These are phyloP conservation scores for Oplegnathus fasciatus DNA, from an alignment of 2,113 vertebrate genomes.

Conservation along the genomic window DNA sequence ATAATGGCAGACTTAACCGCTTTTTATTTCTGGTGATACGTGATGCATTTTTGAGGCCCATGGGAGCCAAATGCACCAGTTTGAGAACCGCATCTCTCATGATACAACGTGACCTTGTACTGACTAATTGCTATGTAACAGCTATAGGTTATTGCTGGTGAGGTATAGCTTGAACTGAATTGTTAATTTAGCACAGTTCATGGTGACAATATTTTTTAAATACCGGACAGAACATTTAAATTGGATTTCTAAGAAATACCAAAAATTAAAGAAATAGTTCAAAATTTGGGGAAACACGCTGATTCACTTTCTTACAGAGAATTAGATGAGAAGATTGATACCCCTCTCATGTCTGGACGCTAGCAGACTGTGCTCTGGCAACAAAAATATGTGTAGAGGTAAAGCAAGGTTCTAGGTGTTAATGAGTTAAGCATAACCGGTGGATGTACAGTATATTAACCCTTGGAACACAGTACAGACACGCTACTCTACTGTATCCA, in stretches of 20 bases:
- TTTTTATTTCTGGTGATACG: conserved; percentile 9
- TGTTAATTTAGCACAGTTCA: conserved; percentile 15
- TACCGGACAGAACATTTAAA: conserved; percentile 16
- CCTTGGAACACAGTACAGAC: neutral
- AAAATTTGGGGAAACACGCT: neutral
- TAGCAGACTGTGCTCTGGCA: too few relatives aligned
- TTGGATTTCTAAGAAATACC: neutral
- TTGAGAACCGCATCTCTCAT: neutral
- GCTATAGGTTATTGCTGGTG: conserved; percentile 12
- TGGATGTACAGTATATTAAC: neutral
- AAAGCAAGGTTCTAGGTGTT: too few relatives aligned
- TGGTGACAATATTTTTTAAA: neutral
- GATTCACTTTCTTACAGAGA: too few relatives aligned
- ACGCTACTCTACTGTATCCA: neutral
- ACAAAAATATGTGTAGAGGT: too few relatives aligned
- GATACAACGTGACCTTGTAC: neutral
- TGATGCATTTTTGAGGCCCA: neutral
- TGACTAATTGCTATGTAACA: conserved; percentile 1
- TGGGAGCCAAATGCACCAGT: neutral
- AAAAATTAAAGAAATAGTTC: neutral
- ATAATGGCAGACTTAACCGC: neutral
- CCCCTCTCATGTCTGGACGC: too few relatives aligned
- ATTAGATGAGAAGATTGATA: too few relatives aligned
- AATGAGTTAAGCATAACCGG: neutral
- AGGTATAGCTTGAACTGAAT: conserved; percentile 1